Evolutionary conservation across 1,140 invertebrate species (phyloP), one percentile per base, ranked within the genome.

Genomic region (Apis laboriosa): DNA sequence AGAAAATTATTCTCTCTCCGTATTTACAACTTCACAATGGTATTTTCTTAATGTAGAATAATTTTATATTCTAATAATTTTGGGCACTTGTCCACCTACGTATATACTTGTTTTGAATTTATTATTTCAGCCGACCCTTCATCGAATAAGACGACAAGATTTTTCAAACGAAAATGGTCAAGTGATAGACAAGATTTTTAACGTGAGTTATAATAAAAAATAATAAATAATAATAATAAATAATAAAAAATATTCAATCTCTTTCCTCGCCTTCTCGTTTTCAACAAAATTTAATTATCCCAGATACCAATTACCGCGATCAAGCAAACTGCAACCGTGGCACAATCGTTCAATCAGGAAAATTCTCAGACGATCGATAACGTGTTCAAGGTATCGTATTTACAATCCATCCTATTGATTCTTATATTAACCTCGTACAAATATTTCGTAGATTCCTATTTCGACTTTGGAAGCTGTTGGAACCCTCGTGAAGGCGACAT

Each of bases 251-350:
- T 89, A 83, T 28, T 70, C 2, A 3, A 72, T 49, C 1, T 17
- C 2, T 13, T 2, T 9, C 9, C 15, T 13, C 15, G 0, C 9
- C 0, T 43, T 11, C 8, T 24, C 5, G 8, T 55, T 55, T 81
- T 1, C 15, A n/a, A 49, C 49, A 24, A 12, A 55, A 58, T 17
- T 63, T 28, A 5, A n/a, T 58, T 61, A 61, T 63, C 68, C 24
- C 80, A 93, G 92, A 93, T 93, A 64, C 92, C 92, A 24, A 93
- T 93, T 53, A 88, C 90, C 13, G 91, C 89, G 11, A 92, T 93
- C 55, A 90, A 84, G 58, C 90, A 92, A 77, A 92, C 91, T 1
- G 87, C 91, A 15, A 83, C 87, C 9, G 90, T 89, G 0, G 91
- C 89, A 11, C 91, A 93, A 72, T 34, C 58, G 0, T 90, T 91